Base-by-base conservation (phyloP, 1,140 invertebrate species). In the Globodera ellingtonae region DNA sequence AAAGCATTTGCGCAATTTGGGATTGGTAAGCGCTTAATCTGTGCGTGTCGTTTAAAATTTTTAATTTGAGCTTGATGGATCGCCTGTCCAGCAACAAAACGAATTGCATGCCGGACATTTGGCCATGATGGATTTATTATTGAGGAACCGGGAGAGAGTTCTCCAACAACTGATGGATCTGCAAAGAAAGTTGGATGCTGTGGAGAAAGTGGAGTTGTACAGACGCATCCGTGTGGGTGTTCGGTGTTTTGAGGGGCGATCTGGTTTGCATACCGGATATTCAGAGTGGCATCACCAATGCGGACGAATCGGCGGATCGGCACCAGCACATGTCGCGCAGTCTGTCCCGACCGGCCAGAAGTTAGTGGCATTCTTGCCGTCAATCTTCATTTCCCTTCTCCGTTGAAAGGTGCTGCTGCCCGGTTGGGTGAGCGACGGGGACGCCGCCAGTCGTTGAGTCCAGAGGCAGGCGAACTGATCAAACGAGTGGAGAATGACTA, bases 181-280 rank as follows among this genome's bases (percentile, higher is more conserved):
- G 47, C 87, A 87, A 62, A 83, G 83, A 24, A 87, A 87, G 67
- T 74, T 89, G 52, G 87, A 87, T 71, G 86, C 86, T 18, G 86
- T 87, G 0, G 86, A 87, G 74, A 87, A 87, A 71, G 86, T 87
- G 9, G 87, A 89, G 75, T 81, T 82, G n/a, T 87, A 84, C 78
- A 79, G 86, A 44, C 83, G 86, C 13, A 87, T 87, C 59, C 50
- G 84, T 56, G 83, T 84, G 44, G 21, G 59, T 52, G 35, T 67
- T n/a, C 47, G 50, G 44, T 35, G 46, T 10, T 46, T 50, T 46
- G 0, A n/a, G 46, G 15, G 13, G 47, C 50, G 35, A 35, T 35
- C 35, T 35, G 35, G 1, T 35, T 35, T 35, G 35, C 35, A 35
- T 35, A 35, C 35, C 35, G 35, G 24, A 47, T 9, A 52, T 75